A percentile compares a stretch with the other conserved stretches of the same genome.
Evolutionary conservation across 2,888 invertebrate genomes (phyloP).

Genomic region (Pimpla rufipes): DNA sequence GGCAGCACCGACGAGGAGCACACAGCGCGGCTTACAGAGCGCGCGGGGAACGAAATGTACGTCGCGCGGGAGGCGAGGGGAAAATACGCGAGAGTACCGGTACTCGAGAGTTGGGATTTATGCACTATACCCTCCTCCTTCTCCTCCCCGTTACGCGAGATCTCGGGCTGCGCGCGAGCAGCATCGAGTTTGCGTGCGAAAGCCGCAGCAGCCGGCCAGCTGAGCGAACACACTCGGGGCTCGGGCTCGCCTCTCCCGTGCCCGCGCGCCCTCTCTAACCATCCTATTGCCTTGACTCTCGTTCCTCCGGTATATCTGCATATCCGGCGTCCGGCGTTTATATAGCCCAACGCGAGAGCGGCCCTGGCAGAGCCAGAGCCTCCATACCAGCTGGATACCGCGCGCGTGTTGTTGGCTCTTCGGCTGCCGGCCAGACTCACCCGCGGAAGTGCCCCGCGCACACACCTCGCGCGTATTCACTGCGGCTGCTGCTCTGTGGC

Average conservation of each 20-base stretch:
- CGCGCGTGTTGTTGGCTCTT: slow-evolving; percentile 22
- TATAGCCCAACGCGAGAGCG: slow-evolving; percentile 42
- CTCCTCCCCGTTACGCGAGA: slow-evolving; percentile 51
- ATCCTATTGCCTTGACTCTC: slow-evolving; percentile 16
- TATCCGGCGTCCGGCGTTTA: slow-evolving; percentile 65
- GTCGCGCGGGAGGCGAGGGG: not conserved
- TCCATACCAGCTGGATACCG: slow-evolving; percentile 61
- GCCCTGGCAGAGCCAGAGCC: slow-evolving; percentile 44
- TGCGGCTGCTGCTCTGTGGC: too few species aligned
- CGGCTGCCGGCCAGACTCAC: slow-evolving; percentile 25
- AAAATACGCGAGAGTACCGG: slow-evolving; percentile 58
- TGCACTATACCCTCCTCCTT: slow-evolving; percentile 51
- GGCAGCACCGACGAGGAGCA: not conserved
- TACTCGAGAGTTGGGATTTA: slow-evolving; percentile 66
- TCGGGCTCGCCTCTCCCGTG: slow-evolving; percentile 27
- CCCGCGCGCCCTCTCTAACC: slow-evolving; percentile 31
- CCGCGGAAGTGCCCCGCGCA: slow-evolving; percentile 53
- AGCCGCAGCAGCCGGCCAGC: slow-evolving; percentile 65
- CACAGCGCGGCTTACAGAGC: too few species aligned
- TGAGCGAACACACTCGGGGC: slow-evolving; percentile 54
- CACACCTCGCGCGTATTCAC: not conserved
- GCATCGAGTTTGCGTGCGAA: slow-evolving; percentile 68
- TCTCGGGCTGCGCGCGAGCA: slow-evolving; percentile 26
- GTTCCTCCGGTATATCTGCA: slow-evolving; percentile 65
- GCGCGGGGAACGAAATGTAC: not conserved